These are phyloP conservation scores for Percopsis transmontana DNA, from an alignment of 2,113 vertebrate species.

Conservation along the genomic window DNA sequence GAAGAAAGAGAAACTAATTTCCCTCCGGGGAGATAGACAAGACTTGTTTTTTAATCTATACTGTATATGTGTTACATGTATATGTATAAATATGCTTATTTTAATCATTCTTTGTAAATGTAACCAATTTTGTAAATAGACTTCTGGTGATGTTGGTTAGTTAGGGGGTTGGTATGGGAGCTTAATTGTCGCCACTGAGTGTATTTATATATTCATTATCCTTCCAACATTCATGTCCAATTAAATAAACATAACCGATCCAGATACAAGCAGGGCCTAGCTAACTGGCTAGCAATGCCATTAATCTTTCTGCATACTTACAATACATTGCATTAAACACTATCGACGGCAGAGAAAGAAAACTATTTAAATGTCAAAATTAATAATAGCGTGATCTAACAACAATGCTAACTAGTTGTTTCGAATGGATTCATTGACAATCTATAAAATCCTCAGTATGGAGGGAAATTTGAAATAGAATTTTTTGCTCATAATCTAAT, in stretches of 20 bases:
- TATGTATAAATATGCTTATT: constrained; percentile 14
- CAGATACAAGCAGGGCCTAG: not conserved
- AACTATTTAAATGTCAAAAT: not conserved
- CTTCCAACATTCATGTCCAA: constrained; percentile 31
- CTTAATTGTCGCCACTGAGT: constrained; percentile 23
- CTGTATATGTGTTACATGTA: constrained; percentile 10
- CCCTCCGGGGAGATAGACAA: too few species aligned
- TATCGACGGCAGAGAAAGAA: not conserved
- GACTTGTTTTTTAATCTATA: not conserved
- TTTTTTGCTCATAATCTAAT: too few species aligned
- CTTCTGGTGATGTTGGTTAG: constrained; percentile 1
- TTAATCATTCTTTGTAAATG: constrained; percentile 17
- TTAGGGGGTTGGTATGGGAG: constrained; percentile 9
- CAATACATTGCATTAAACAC: not conserved
- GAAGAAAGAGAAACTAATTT: not conserved
- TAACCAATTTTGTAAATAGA: constrained; percentile 29
- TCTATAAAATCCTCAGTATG: too few species aligned
- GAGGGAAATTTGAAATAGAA: too few species aligned
- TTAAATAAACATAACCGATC: constrained; percentile 46
- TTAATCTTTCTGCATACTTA: not conserved
- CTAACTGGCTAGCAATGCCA: not conserved
- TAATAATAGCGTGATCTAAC: too few species aligned
- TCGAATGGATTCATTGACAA: too few species aligned
- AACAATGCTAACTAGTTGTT: too few species aligned
- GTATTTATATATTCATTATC: constrained; percentile 43